Evolutionary conservation across 35 echinoderm and acorn worm species (phyloP).

Genomic region (Ophiothrix spiculata): DNA sequence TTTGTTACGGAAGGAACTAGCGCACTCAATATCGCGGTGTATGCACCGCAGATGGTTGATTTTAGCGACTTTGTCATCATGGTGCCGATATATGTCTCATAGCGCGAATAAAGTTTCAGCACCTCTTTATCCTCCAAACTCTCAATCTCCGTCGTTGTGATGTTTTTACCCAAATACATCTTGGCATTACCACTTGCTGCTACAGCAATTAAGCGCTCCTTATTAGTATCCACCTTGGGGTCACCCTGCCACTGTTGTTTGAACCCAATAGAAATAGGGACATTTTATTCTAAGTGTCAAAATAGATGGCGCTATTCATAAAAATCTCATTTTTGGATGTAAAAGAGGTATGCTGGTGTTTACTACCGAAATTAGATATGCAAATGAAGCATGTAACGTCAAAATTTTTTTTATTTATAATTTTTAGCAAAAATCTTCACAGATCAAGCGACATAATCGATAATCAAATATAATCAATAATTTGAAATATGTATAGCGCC

Average conservation of each 20-base stretch:
- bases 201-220: not conserved
- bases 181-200: not conserved
- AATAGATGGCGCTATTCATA: too few species aligned
- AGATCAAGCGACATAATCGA: too few species aligned
- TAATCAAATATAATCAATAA: too few species aligned
- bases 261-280: too few species aligned
- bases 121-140: not conserved
- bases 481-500: too few species aligned
- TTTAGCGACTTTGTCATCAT: constrained; percentile 6
- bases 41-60: not conserved
- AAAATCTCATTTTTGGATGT: too few species aligned
- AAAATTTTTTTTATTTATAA: too few species aligned
- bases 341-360: too few species aligned
- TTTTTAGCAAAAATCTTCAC: too few species aligned
- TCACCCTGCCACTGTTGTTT: not conserved
- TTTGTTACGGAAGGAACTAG: not conserved
- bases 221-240: not conserved
- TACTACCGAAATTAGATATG: too few species aligned
- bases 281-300: too few species aligned
- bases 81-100: not conserved
- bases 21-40: constrained; percentile 8
- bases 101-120: not conserved
- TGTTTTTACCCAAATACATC: not conserved
- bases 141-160: not conserved
- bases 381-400: too few species aligned